Percentiles rank a stretch among this genome's conserved stretches.
Evolutionary conservation across 2,797 vertebrate genomes (phyloP).

Genomic region (Sarcophilus harrisii): DNA sequence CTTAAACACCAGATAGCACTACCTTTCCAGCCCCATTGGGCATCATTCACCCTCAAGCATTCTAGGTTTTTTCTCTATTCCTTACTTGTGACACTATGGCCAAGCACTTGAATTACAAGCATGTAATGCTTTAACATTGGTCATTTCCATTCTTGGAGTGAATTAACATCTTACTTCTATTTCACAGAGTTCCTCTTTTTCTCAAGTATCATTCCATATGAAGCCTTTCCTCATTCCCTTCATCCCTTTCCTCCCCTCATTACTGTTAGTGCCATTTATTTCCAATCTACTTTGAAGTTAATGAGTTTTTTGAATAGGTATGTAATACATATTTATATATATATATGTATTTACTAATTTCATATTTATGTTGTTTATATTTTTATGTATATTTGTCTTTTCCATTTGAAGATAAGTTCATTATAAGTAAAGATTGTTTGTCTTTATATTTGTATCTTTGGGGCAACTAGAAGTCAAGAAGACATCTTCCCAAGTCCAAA

Average conservation of each 20-base stretch:
- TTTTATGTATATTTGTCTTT: neutral
- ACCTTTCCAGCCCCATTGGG: neutral
- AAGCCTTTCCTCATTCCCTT: neutral
- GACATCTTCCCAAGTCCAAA: neutral
- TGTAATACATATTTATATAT: neutral
- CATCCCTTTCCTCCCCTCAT: rapidly evolving
- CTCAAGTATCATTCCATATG: neutral
- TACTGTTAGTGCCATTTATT: neutral
- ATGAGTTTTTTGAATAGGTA: neutral
- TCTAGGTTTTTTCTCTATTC: neutral
- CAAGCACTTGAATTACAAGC: neutral
- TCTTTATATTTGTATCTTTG: neutral
- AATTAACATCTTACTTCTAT: neutral
- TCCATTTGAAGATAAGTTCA: neutral
- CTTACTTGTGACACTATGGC: neutral
- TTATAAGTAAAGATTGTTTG: neutral
- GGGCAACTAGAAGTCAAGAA: neutral
- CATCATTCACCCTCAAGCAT: neutral
- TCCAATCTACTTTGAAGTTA: neutral
- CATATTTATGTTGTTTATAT: neutral
- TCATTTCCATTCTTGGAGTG: neutral
- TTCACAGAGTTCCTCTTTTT: neutral
- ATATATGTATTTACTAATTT: neutral
- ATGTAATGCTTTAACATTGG: neutral
- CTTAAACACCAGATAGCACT: neutral